Conservation (phyloP, 2,888 invertebrate genomes). For the Lacanobia oleracea region DNA sequence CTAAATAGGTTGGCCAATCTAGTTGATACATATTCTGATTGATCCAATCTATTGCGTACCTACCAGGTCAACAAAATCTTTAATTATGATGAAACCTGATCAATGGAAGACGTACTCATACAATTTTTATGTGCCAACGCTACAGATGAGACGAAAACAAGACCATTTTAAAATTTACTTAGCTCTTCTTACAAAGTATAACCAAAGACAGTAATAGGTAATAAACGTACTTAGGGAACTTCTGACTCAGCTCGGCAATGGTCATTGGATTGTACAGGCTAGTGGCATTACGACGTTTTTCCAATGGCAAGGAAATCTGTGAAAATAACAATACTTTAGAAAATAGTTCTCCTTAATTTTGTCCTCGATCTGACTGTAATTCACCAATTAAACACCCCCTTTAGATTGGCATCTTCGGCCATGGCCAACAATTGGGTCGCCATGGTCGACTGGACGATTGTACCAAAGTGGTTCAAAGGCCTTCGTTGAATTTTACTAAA, state of each 20-base stretch:
- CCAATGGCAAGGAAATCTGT: conserved; percentile 96
- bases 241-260: conserved; percentile 93
- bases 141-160: neutral
- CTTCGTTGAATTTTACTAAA: conserved; percentile 73
- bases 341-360: neutral
- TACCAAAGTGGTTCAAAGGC: conserved; percentile 69
- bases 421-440: conserved; percentile 69
- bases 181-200: neutral
- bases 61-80: neutral
- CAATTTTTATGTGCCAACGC: neutral
- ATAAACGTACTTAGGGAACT: conserved; percentile 91
- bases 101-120: conserved; percentile 8
- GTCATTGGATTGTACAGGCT: conserved; percentile 98
- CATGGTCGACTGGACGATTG: conserved; percentile 67
- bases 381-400: conserved; percentile 43
- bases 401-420: conserved; percentile 68
- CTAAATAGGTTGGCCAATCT: neutral
- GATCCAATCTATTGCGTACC: neutral
- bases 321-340: conserved; percentile 49
- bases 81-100: conserved; percentile 3
- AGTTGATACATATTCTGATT: neutral
- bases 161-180: neutral
- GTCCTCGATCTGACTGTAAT: neutral
- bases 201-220: neutral
- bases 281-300: conserved; percentile 97